Conservation (phyloP, 2,113 vertebrate genomes). For the Bos indicus region DNA sequence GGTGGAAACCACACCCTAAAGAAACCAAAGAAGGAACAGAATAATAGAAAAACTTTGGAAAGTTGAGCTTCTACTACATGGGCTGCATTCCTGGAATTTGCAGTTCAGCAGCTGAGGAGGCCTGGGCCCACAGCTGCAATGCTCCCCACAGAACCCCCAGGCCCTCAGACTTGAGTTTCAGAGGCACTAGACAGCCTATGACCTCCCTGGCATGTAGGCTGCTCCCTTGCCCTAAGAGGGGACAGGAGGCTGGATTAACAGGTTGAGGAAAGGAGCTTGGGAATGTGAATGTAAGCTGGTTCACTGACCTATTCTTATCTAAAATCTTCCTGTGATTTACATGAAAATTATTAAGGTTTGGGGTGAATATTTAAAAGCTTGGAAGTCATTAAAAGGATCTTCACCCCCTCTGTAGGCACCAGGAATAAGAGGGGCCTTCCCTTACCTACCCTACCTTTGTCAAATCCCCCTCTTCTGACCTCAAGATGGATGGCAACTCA, state of each 20-base stretch:
- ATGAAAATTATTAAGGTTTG: not conserved
- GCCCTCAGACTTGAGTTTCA: no score
- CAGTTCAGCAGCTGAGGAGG: not conserved
- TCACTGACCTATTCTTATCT: not conserved
- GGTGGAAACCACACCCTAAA: not conserved
- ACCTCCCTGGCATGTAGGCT: not conserved
- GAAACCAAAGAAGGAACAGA: not conserved
- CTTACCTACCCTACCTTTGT: not conserved
- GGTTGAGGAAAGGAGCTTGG: not conserved
- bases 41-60: not conserved
- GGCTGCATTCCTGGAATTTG: not conserved
- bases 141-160: no score
- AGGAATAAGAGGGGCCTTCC: not conserved
- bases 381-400: not conserved
- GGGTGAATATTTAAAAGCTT: not conserved
- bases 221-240: not conserved
- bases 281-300: not conserved
- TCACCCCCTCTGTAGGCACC: not conserved
- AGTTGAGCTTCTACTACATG: not conserved
- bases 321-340: not conserved
- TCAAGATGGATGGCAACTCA: no score
- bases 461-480: not conserved
- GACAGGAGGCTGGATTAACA: not conserved
- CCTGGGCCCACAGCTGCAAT: fast-evolving
- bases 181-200: not conserved